Percentiles rank a stretch among this genome's conserved stretches.
Evolutionary conservation across 2,888 invertebrate genomes (phyloP).

Genomic region (Ecdyonurus torrentis): DNA sequence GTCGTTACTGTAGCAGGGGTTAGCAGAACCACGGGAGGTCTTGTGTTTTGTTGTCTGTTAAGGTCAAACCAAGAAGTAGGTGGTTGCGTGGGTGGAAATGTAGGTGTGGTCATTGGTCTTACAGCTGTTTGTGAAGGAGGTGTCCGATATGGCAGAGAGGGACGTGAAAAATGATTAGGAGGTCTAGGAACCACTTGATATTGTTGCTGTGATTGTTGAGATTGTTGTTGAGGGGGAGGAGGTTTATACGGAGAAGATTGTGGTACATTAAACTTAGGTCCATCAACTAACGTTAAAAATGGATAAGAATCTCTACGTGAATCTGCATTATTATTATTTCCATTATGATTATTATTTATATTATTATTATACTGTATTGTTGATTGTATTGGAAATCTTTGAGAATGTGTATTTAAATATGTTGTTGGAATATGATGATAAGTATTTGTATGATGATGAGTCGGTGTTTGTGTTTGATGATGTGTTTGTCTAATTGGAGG

Average conservation of each 20-base stretch:
- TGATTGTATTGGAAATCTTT: neutral
- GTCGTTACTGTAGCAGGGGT: conserved; percentile 1
- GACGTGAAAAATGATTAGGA: conserved; percentile 11
- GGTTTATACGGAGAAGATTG: conserved; percentile 16
- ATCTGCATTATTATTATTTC: conserved; percentile 15
- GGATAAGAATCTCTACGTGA: conserved; percentile 26
- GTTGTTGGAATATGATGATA: neutral
- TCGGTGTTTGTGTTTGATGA: conserved; percentile 3
- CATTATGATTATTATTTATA: no score
- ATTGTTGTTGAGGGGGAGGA: conserved; percentile 26
- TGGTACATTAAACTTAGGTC: conserved; percentile 26
- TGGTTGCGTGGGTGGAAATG: neutral
- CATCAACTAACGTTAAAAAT: conserved; percentile 31
- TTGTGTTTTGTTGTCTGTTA: neutral
- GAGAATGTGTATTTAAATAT: neutral
- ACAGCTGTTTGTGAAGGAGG: conserved; percentile 27
- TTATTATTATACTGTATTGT: neutral
- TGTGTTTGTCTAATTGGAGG: conserved; percentile 1
- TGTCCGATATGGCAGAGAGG: conserved; percentile 22
- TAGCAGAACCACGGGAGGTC: neutral
- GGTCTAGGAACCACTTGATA: conserved; percentile 17
- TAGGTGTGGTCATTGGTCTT: conserved; percentile 15
- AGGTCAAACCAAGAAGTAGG: conserved; percentile 1
- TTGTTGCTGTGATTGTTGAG: conserved; percentile 16
- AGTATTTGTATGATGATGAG: neutral